These are phyloP conservation scores for Orientallactaga bullata DNA, from an alignment of 2,113 vertebrate species.

Conservation along the genomic window DNA sequence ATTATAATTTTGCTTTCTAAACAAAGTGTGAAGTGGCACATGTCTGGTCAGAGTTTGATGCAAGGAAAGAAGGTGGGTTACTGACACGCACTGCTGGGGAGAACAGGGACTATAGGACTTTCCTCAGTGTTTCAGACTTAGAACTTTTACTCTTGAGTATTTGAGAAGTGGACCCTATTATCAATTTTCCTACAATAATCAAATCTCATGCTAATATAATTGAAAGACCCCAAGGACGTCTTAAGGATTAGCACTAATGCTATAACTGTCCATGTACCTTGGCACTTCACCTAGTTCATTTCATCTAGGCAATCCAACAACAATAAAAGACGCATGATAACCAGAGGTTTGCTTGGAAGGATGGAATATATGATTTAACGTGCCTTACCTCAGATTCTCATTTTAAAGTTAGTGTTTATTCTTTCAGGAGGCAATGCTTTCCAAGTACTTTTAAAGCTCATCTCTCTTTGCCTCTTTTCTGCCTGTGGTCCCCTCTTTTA, in stretches of 20 bases:
- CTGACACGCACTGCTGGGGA: background rate
- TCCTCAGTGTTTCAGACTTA: background rate
- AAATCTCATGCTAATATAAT: background rate
- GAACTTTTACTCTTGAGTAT: background rate
- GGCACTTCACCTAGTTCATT: background rate
- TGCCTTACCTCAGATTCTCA: background rate
- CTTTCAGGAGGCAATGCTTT: background rate
- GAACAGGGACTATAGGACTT: background rate
- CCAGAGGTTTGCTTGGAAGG: background rate
- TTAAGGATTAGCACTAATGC: background rate
- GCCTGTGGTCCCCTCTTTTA: background rate
- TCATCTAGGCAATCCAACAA: background rate
- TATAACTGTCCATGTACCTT: background rate
- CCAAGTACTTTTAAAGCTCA: background rate
- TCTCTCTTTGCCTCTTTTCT: background rate
- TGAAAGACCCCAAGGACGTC: background rate
- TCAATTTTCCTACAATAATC: background rate
- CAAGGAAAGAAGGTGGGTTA: background rate
- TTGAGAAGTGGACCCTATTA: background rate
- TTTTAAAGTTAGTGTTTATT: background rate
- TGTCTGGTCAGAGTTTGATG: background rate
- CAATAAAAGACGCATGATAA: background rate
- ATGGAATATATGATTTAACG: background rate
- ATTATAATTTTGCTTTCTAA: constrained; percentile 35
- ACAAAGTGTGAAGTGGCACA: background rate